Evolutionary conservation across 2,113 vertebrate genomes (phyloP).

Genomic region (Chauna torquata): DNA sequence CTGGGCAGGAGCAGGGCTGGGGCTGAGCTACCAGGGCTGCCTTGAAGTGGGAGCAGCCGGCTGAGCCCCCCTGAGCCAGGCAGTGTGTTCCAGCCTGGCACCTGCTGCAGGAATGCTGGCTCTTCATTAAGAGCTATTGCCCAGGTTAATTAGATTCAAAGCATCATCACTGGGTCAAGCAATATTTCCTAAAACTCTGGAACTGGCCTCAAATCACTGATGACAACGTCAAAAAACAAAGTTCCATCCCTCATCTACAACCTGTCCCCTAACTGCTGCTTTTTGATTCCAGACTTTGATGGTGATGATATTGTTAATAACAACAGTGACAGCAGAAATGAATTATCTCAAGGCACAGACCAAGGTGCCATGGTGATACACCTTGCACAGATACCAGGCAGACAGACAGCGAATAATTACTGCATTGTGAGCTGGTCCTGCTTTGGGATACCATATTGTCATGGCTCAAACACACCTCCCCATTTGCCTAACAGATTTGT

Average conservation of each 20-base stretch:
- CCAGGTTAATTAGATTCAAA: not conserved
- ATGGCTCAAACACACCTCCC: not conserved
- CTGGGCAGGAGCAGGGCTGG: not conserved
- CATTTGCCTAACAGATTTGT: not conserved
- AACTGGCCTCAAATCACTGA: not conserved
- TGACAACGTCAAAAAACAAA: not conserved
- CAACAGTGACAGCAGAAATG: not conserved
- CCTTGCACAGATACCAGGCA: not conserved
- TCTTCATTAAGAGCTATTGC: not conserved
- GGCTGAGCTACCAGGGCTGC: not conserved
- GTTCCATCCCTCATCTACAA: not conserved
- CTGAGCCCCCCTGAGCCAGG: not conserved
- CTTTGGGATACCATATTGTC: not conserved
- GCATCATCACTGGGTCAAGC: not conserved
- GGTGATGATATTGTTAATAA: not conserved
- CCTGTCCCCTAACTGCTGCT: not conserved
- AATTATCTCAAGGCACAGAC: not conserved
- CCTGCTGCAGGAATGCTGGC: not conserved
- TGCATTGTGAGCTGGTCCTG: not conserved
- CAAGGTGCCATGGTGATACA: not conserved
- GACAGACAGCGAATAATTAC: not conserved
- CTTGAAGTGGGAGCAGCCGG: accelerated
- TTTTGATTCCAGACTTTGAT: not conserved
- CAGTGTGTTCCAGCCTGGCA: not conserved
- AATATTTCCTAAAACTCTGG: not conserved